phyloP scores from a whole-genome alignment of 2,888 invertebrate genomes.

The Tetranychus piercei region DNA sequence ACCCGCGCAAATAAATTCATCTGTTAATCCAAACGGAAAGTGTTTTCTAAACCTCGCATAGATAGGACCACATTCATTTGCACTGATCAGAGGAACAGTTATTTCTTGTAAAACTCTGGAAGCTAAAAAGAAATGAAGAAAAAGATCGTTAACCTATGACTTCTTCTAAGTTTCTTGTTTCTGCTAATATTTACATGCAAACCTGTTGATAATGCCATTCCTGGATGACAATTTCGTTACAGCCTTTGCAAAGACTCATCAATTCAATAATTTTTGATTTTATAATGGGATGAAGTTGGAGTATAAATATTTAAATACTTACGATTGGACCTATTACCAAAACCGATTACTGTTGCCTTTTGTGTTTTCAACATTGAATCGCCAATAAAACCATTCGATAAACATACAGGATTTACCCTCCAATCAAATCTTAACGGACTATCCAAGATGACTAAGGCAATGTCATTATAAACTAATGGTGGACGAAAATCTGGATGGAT shows the following conservation, averaged over 20 bases:
- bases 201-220: no score
- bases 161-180: background rate
- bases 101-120: background rate
- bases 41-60: background rate
- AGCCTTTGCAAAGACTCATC: no score
- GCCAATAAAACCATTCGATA: background rate
- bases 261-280: no score
- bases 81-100: background rate
- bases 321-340: background rate
- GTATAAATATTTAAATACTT: background rate
- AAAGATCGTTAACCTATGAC: background rate
- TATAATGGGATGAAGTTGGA: no score
- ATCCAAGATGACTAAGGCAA: background rate
- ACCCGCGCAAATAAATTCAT: conserved; percentile 1
- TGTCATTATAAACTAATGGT: background rate
- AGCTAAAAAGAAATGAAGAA: background rate
- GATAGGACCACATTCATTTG: background rate
- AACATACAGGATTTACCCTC: conserved; percentile 2
- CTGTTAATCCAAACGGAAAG: background rate
- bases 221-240: no score
- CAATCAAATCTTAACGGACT: background rate
- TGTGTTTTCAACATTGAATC: background rate
- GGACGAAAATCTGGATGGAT: background rate
- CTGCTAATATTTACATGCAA: no score
- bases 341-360: background rate